These are phyloP conservation scores for Sylvilagus floridanus DNA, from an alignment of 2,797 vertebrate genomes.

Conservation along the genomic window DNA sequence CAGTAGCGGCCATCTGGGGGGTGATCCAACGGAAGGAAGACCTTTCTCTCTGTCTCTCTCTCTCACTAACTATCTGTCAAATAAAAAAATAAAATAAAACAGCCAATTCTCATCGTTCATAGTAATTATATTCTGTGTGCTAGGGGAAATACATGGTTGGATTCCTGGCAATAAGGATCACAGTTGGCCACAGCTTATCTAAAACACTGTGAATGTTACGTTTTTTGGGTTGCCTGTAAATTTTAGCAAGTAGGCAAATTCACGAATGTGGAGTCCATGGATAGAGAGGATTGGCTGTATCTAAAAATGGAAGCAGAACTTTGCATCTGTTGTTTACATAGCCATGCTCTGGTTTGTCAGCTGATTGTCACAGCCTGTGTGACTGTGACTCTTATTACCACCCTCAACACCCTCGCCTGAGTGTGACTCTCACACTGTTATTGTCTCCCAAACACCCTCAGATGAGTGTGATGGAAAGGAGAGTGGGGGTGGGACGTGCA, in stretches of 20 bases:
- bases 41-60: too few species aligned
- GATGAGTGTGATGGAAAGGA: background rate
- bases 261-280: background rate
- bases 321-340: constrained; percentile 35
- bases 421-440: constrained; percentile 25
- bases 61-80: too few species aligned
- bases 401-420: background rate
- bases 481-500: background rate
- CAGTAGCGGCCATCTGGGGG: too few species aligned
- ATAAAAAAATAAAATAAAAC: background rate
- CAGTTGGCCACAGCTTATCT: background rate
- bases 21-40: too few species aligned
- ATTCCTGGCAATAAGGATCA: background rate
- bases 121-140: background rate
- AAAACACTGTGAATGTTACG: background rate
- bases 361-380: background rate
- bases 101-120: background rate
- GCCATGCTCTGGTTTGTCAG: constrained; percentile 13
- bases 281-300: background rate
- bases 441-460: background rate
- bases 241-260: constrained; percentile 38
- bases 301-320: constrained; percentile 34
- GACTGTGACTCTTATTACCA: constrained; percentile 1
- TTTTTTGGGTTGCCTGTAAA: background rate
- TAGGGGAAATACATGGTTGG: background rate